Evolutionary conservation across 2,113 vertebrate species (phyloP).

Genomic region (Crotophaga sulcirostris): DNA sequence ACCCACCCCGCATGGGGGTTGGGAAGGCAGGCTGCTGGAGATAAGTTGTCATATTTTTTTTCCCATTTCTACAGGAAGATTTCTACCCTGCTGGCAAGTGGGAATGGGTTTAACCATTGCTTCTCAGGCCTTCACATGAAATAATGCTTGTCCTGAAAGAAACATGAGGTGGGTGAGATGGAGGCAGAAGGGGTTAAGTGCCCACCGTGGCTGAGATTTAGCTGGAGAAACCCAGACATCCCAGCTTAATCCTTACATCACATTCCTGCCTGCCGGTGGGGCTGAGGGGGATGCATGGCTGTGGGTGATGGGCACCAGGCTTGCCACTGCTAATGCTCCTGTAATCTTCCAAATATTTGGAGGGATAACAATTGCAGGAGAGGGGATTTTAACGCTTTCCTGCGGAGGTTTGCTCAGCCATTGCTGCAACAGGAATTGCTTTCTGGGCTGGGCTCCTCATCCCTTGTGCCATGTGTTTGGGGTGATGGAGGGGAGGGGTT

Average conservation of each 20-base stretch:
- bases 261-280: not conserved
- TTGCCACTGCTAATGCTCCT: slow-evolving; percentile 18
- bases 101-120: not conserved
- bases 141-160: fast-evolving
- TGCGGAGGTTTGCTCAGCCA: not conserved
- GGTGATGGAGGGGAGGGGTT: not conserved
- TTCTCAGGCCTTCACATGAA: not conserved
- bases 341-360: slow-evolving; percentile 56
- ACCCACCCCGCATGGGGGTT: not conserved
- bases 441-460: fast-evolving
- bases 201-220: not conserved
- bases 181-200: not conserved
- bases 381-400: slow-evolving; percentile 34
- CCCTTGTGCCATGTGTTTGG: not conserved
- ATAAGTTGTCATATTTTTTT: not conserved
- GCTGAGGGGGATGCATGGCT: not conserved
- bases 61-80: not conserved
- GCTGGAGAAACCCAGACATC: not conserved
- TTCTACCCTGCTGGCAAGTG: not conserved
- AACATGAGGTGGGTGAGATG: not conserved
- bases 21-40: not conserved
- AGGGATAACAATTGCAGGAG: slow-evolving; percentile 43
- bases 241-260: not conserved
- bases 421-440: not conserved
- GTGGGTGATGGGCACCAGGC: not conserved